Conservation (phyloP, 2,113 vertebrate genomes). For the Tiliqua scincoides region DNA sequence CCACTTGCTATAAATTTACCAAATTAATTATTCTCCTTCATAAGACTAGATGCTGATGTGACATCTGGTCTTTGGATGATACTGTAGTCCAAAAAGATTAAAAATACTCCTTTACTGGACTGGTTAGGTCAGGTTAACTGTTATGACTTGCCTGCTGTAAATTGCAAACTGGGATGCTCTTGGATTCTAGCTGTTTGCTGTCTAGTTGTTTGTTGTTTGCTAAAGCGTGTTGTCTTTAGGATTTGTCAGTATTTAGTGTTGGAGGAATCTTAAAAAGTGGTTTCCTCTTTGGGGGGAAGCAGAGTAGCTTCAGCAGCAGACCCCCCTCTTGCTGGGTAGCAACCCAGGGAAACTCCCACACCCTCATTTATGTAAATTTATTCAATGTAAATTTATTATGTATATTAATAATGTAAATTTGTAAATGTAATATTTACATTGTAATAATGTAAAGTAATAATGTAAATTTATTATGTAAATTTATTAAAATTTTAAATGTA, state of each 20-base stretch:
- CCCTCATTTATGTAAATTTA: no score
- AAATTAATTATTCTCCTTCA: constrained; percentile 23
- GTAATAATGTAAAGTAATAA: no score
- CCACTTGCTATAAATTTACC: background rate
- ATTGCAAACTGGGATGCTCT: background rate
- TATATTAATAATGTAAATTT: no score
- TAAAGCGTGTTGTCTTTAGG: background rate
- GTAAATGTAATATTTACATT: no score
- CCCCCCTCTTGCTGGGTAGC: no score
- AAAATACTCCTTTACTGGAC: constrained; percentile 11
- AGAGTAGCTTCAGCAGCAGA: no score
- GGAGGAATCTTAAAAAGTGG: background rate
- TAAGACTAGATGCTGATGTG: constrained; percentile 42
- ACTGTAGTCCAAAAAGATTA: constrained; percentile 14
- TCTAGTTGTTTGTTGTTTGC: background rate
- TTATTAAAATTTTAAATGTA: no score
- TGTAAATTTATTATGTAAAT: no score
- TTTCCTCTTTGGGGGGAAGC: no score
- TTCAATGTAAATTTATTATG: no score
- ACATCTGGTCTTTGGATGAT: constrained; percentile 49
- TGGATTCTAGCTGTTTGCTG: background rate
- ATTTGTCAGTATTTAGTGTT: background rate
- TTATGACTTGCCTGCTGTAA: background rate
- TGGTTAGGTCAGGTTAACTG: constrained; percentile 27
- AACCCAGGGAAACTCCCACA: no score